Conservation (phyloP, 2,888 invertebrate species). For the Drosophila bunnanda region DNA sequence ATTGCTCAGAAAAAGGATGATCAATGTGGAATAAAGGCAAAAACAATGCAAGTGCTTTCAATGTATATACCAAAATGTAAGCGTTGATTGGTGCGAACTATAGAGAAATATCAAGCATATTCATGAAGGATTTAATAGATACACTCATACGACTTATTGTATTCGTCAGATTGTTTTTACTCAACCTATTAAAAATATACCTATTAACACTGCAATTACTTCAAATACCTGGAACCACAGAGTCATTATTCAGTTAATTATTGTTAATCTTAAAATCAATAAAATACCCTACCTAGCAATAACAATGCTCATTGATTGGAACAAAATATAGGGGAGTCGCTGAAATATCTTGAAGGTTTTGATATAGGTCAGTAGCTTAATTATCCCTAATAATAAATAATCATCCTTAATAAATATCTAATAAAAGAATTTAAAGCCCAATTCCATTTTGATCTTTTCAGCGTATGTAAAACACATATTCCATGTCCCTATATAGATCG, state of each 20-base stretch:
- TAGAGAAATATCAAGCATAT: background rate
- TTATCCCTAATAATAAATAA: no score
- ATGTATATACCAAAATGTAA: background rate
- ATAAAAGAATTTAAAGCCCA: background rate
- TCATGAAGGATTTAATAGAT: background rate
- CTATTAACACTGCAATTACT: background rate
- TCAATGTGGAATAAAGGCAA: background rate
- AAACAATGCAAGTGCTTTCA: background rate
- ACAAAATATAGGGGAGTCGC: background rate
- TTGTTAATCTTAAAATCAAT: background rate
- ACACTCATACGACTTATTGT: background rate
- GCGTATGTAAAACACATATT: no score
- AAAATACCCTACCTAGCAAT: no score
- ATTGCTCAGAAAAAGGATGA: slow-evolving; percentile 8
- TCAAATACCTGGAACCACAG: background rate
- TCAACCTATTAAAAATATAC: background rate
- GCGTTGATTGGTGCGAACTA: no score
- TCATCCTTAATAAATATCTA: background rate
- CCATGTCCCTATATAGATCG: no score
- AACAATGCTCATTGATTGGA: background rate
- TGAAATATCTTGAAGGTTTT: no score
- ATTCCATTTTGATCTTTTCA: background rate
- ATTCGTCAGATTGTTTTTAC: background rate
- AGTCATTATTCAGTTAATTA: background rate
- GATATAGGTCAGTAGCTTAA: no score